Percentiles rank a stretch among this genome's conserved stretches.
Evolutionary conservation across 2,113 vertebrate genomes (phyloP).

Genomic region (Callipepla californica): DNA sequence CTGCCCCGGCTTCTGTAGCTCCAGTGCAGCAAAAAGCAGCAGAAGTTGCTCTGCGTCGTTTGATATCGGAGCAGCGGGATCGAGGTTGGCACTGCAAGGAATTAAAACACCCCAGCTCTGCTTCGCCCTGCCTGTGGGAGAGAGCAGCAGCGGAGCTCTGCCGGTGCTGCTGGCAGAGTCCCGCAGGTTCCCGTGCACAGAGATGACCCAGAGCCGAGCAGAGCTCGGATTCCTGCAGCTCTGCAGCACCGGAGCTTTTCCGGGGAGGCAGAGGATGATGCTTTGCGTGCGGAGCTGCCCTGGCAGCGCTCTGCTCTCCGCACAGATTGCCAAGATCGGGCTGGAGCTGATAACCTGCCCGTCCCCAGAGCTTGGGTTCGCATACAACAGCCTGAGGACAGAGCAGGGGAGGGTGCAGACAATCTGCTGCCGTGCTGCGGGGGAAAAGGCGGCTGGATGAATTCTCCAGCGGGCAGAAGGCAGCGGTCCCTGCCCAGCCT

Average conservation of each 20-base stretch:
- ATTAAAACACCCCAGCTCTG: rapidly evolving
- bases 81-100: background rate
- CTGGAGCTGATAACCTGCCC: rapidly evolving
- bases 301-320: rapidly evolving
- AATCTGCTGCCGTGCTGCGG: rapidly evolving
- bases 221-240: background rate
- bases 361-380: background rate
- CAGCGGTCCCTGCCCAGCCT: background rate
- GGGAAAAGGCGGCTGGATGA: background rate
- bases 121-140: background rate
- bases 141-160: no score
- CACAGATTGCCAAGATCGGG: background rate
- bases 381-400: background rate
- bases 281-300: rapidly evolving
- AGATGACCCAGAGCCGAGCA: rapidly evolving
- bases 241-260: background rate
- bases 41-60: background rate
- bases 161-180: background rate
- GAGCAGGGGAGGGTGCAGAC: background rate
- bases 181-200: rapidly evolving
- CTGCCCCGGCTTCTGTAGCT: background rate
- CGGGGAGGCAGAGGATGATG: background rate
- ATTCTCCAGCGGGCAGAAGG: background rate
- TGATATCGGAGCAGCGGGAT: background rate
- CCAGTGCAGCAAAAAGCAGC: background rate